Percentiles rank a stretch among this genome's conserved stretches.
phyloP scores from a whole-genome alignment of 2,113 vertebrate species.

The Percina caprodes region DNA sequence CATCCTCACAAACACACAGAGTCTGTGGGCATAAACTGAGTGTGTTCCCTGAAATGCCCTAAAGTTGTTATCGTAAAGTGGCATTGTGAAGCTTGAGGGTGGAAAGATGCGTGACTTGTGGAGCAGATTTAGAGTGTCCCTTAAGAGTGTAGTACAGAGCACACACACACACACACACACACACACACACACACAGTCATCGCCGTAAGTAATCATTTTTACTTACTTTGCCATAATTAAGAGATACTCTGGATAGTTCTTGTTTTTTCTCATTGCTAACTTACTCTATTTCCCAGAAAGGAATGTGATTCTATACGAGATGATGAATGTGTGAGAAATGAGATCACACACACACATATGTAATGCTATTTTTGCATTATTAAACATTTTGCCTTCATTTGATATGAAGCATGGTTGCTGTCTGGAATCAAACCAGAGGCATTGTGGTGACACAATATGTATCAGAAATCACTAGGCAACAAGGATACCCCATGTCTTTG shows the following conservation, averaged over 20 bases:
- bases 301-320: neutral
- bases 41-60: conserved; percentile 65
- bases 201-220: conserved; percentile 24
- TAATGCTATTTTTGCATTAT: neutral
- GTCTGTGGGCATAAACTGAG: conserved; percentile 56
- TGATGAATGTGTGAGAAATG: neutral
- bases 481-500: neutral
- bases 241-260: conserved; percentile 36
- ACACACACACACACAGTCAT: conserved; percentile 1
- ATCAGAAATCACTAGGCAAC: conserved; percentile 3
- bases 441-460: neutral
- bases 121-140: conserved; percentile 65
- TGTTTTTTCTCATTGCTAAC: conserved; percentile 28
- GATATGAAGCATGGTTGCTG: neutral
- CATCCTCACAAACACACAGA: neutral
- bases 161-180: conserved; percentile 2
- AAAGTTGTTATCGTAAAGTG: conserved; percentile 75
- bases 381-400: neutral
- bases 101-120: conserved; percentile 62
- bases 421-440: conserved; percentile 2
- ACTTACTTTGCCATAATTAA: conserved; percentile 44
- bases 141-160: conserved; percentile 29
- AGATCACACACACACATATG: neutral
- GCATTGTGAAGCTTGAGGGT: conserved; percentile 69
- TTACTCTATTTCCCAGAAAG: conserved; percentile 20